Evolutionary conservation across 2,888 invertebrate genomes (phyloP).

Genomic region (Rhagium mordax): DNA sequence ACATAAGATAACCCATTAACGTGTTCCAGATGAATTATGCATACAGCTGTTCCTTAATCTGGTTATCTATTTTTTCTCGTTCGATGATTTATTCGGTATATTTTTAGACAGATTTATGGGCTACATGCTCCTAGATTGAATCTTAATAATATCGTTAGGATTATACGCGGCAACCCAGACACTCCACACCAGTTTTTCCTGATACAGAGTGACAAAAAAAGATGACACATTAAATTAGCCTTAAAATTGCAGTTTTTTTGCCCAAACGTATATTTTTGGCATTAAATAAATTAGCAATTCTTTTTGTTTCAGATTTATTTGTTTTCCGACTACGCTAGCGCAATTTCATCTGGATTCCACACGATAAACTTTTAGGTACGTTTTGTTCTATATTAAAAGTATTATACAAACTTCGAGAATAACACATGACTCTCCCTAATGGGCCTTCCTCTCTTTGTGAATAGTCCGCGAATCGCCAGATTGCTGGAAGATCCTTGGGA

Average conservation of each 20-base stretch:
- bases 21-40: conserved; percentile 18
- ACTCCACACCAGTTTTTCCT: no score
- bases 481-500: conserved; percentile 2
- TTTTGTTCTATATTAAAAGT: not conserved
- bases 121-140: not conserved
- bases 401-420: not conserved
- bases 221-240: no score
- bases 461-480: not conserved
- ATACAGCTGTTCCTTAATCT: conserved; percentile 33
- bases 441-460: not conserved
- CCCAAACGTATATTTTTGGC: no score
- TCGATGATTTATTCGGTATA: conserved; percentile 26
- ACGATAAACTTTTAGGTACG: not conserved
- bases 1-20: conserved; percentile 12
- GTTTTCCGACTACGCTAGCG: not conserved
- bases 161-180: not conserved
- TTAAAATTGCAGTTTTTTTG: no score
- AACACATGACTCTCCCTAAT: not conserved
- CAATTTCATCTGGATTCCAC: not conserved
- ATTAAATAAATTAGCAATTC: no score
- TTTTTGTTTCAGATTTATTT: not conserved
- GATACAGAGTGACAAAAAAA: no score
- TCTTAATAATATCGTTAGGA: not conserved
- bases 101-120: conserved; percentile 23
- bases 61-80: conserved; percentile 24